Conservation (phyloP, 2,797 vertebrate species). For the Chaunax sp. region DNA sequence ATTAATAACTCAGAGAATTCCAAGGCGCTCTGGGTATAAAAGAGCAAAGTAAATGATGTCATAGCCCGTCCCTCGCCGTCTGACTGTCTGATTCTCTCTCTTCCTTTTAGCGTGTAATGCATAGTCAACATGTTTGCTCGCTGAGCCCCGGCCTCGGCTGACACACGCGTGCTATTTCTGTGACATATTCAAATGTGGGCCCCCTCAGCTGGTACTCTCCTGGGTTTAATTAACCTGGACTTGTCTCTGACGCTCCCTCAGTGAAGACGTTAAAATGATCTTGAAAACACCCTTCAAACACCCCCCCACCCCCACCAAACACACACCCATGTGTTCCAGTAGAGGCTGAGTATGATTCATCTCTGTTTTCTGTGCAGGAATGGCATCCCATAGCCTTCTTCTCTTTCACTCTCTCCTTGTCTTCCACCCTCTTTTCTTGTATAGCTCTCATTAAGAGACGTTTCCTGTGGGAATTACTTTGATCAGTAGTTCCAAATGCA, state of each 20-base stretch:
- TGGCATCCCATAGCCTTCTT: conserved; percentile 47
- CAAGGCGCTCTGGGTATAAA: conserved; percentile 60
- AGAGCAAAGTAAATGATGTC: conserved; percentile 54
- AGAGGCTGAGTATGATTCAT: conserved; percentile 53
- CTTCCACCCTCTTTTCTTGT: conserved; percentile 64
- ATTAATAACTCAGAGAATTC: conserved; percentile 81
- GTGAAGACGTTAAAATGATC: conserved; percentile 81
- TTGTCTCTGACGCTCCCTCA: conserved; percentile 76
- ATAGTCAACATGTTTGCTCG: conserved; percentile 81
- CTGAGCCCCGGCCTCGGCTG: conserved; percentile 65
- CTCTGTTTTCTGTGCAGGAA: conserved; percentile 59
- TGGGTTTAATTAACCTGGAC: conserved; percentile 87
- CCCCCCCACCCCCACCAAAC: neutral
- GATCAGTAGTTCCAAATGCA: conserved; percentile 81
- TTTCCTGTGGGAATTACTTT: conserved; percentile 79
- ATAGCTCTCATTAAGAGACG: conserved; percentile 79
- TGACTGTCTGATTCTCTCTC: conserved; percentile 56
- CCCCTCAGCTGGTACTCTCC: conserved; percentile 69
- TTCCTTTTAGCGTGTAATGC: conserved; percentile 69
- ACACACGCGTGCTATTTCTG: conserved; percentile 74
- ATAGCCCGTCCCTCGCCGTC: conserved; percentile 33
- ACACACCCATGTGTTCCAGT: conserved; percentile 37
- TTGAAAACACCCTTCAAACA: conserved; percentile 75
- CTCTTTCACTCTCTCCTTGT: conserved; percentile 51
- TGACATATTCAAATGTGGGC: conserved; percentile 83